Percentiles rank a stretch among this genome's conserved stretches.
Conservation (phyloP, 1,140 invertebrate species). For the Sarcophaga bullata region DNA sequence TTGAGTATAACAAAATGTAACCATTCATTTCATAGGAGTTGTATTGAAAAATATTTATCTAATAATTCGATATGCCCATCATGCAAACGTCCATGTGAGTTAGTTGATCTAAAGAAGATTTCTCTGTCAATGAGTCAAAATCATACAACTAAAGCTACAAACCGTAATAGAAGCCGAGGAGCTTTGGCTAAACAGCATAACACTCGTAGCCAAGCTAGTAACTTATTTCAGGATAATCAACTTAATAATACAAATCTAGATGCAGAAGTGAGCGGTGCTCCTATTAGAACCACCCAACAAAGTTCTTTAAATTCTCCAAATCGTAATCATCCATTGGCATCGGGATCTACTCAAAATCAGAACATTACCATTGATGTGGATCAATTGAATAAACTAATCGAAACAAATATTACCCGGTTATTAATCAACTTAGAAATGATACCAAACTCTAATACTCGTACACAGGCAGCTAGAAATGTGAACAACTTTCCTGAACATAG, state of each 20-base stretch:
- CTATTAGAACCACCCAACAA: background rate
- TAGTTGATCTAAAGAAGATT: background rate
- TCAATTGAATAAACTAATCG: background rate
- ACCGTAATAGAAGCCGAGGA: background rate
- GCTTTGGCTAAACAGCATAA: background rate
- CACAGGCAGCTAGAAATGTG: background rate
- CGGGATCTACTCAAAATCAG: background rate
- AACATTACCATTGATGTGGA: background rate
- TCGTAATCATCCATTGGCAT: background rate
- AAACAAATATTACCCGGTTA: background rate
- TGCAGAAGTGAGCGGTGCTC: background rate
- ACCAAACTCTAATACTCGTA: background rate
- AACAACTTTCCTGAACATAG: background rate
- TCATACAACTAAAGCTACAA: background rate
- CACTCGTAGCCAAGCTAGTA: background rate
- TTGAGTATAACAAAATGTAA: constrained; percentile 6
- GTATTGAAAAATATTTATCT: constrained; percentile 19
- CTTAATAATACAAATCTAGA: background rate
- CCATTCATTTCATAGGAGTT: background rate
- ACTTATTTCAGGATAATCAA: no score
- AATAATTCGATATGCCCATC: background rate
- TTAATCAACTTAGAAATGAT: background rate
- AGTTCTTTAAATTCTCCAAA: no score
- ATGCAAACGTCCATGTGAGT: constrained; percentile 9
- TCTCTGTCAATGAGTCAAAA: no score